Base-by-base conservation (phyloP, 2,888 invertebrate species). In the Lumbricus terrestris region DNA sequence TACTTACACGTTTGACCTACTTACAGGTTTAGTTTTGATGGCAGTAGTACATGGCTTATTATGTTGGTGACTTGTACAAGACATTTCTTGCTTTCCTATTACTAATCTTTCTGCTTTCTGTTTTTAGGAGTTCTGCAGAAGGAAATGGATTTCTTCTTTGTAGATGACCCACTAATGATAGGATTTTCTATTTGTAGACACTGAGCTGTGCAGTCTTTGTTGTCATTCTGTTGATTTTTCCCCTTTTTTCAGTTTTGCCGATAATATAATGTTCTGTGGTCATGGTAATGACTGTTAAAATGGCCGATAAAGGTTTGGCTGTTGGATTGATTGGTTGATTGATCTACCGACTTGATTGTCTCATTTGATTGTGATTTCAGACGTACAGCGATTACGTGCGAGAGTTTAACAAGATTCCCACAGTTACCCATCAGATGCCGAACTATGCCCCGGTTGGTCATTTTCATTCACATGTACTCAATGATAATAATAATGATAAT, bases 341-440 rank as follows among this genome's bases (percentile, higher is more conserved):
- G 40, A 15, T 11, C 15, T 40, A 6, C 40, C 15, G 8, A 15
- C 18, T 54, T 54, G 54, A 23, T 54, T 54, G 54, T 69, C 69
- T n/a, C 11, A 69, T 69, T 42, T 47, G 33, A 37, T 69, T 85
- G 54, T 69, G n/a, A 54, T 54, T 90, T 40, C 82, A 91, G 91
- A 88, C 89, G 5, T 91, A 91, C 90, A 91, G 91, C 85, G 91
- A 91, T 83, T 91, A 91, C 82, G 90, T 91, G n/a, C 85, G 91
- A 82, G 91, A 91, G 83, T 91, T 91, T 88, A 91, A 90, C 35
- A 91, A 89, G 38, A 89, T 69, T 34, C 90, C 88, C 3, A 82
- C 88, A 3, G 40, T 88, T 47, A 18, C 90, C 29, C 47, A 54
- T 54, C n/a, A 88, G 20, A n/a, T 88, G n/a, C 82, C 89, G 16